A percentile compares a stretch with the other conserved stretches of the same genome.
Evolutionary conservation across 2,797 vertebrate genomes (phyloP).

Genomic region (Gymnoscopelus braueri): DNA sequence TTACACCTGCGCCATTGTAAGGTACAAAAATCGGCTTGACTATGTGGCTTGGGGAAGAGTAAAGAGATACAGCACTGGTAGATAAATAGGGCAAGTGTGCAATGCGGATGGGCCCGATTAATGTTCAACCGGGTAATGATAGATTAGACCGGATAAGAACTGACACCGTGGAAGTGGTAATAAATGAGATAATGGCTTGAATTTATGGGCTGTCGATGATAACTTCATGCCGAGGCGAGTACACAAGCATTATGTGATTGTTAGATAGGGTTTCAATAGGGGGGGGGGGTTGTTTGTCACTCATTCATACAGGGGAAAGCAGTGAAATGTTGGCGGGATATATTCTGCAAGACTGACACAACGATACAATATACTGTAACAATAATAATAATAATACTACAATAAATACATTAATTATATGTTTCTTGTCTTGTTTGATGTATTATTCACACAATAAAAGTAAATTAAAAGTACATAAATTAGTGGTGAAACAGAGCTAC

Average conservation of each 20-base stretch:
- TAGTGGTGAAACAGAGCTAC: too few species aligned
- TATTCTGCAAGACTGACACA: too few species aligned
- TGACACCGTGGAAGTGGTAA: slow-evolving; percentile 50
- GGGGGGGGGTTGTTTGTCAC: slow-evolving; percentile 2
- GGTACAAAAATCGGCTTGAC: slow-evolving; percentile 46
- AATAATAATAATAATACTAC: too few species aligned
- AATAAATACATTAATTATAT: too few species aligned
- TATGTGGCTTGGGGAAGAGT: neutral
- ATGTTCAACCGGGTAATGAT: slow-evolving; percentile 48
- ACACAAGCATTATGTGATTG: slow-evolving; percentile 30
- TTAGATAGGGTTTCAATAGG: neutral
- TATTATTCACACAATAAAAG: too few species aligned
- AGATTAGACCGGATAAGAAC: slow-evolving; percentile 48
- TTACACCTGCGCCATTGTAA: slow-evolving; percentile 19
- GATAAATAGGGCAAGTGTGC: slow-evolving; percentile 41
- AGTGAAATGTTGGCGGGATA: neutral
- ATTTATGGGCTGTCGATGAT: slow-evolving; percentile 44
- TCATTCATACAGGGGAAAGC: neutral
- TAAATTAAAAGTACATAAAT: too few species aligned
- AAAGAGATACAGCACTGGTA: slow-evolving; percentile 14
- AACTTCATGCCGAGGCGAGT: slow-evolving; percentile 10
- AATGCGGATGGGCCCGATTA: slow-evolving; percentile 49
- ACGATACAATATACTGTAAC: too few species aligned
- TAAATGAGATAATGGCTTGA: slow-evolving; percentile 52
- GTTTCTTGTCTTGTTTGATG: too few species aligned